Evolutionary conservation across 2,113 vertebrate species (phyloP), one percentile per base, ranked within the genome.

Genomic region (Alligator mississippiensis): DNA sequence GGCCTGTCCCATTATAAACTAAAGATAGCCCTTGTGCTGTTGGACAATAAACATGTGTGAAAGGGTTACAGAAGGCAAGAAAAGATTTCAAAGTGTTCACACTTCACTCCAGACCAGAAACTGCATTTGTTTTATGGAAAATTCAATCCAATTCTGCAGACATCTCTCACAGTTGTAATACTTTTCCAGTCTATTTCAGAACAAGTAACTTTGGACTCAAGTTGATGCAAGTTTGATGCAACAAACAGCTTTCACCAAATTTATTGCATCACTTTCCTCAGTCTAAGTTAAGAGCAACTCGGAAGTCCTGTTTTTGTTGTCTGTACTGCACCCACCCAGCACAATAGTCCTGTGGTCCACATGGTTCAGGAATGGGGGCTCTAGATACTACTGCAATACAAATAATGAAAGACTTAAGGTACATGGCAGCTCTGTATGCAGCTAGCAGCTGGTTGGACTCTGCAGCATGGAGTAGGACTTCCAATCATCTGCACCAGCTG

Each of bases 121-220:
- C 24, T 24, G 70, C 34, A 74, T 74, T 22, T 24, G 14, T 38
- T 47, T 74, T 22, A 6, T 13, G 22, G 21, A 74, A 47, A 13
- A 72, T 18, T 74, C 64, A 9, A 9, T 47, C 47, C 47, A 47
- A 47, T 47, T 47, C 47, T 47, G 47, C 47, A 47, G 47, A 47
- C 47, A 47, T 47, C 47, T 47, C 47, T 47, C 17, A 59, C 10
- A 19, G 3, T 68, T 85, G 72, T 74, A 72, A 72, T 11, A 72
- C 30, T 21, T 72, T 38, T 38, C 68, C 19, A 47, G 38, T n/a
- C 30, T 30, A 61, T 79, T 79, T 79, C 77, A 90, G 94, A 94
- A 74, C 17, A 47, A 88, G 58, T 6, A 91, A 54, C 80, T 96
- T 95, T 94, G 77, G 74, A 80, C 25, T 92, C 70, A 80, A 81